Base-by-base conservation (phyloP, 1,140 invertebrate species). In the Adelges cooleyi region DNA sequence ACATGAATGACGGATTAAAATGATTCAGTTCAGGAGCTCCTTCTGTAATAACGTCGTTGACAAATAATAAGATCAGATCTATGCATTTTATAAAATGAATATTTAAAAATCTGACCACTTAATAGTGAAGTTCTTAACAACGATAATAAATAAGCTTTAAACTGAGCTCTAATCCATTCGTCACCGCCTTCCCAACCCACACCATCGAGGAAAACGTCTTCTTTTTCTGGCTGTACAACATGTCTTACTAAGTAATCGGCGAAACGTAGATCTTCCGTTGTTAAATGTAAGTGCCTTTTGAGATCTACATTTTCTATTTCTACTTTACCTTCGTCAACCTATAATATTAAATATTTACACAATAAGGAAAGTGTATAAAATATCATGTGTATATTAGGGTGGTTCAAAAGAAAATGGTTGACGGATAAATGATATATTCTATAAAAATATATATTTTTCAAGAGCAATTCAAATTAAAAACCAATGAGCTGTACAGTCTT, bases 121-220 rank as follows among this genome's bases (percentile, higher is more conserved):
- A 87, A 78, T 53, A 90, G 76, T 18, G 87, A 86, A 18, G 90
- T 91, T 67, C 89, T 80, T 65, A 98, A 72, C 33, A 98, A 77
- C 69, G 90, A 90, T 66, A 95, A 78, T 42, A 97, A 80, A 75
- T 98, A 99, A 50, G 87, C 84, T 69, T 87, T 85, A 76, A 98
- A 98, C 74, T 98, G 95, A 40, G 91, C 85, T 69, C 95, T 78
- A 42, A 98, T 87, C 96, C 95, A 98, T 70, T 94, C 88, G 73
- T 95, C 91, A 25, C 90, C 89, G 17, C 92, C 92, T 77, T 93
- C 89, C 87, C 87, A 92, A 33, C 83, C 86, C 50, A 89, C 86
- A 0, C 85, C 85, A 72, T 89, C 86, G 50, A 88, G 71, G 72
- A 84, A 86, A 29, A 83, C 82, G 75, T 70, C 69, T 65, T 89